Percentiles rank a stretch among this genome's conserved stretches.
Conservation (phyloP, 2,113 vertebrate genomes). For the Oriolus oriolus region DNA sequence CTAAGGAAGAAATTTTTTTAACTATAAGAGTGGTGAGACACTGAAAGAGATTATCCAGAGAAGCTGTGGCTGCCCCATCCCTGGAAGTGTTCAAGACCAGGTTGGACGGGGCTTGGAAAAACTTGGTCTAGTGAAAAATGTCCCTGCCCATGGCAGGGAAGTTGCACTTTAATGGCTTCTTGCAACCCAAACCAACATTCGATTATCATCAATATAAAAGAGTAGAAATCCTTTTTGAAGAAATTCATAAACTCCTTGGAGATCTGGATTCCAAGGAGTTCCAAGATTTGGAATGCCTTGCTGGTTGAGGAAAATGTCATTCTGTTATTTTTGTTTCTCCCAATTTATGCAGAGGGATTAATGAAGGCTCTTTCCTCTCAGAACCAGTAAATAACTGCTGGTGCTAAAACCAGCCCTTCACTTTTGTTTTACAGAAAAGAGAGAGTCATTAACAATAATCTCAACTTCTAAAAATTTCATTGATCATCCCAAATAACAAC, state of each 20-base stretch:
- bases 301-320: not conserved
- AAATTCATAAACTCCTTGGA: not conserved
- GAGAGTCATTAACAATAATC: not conserved
- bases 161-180: not conserved
- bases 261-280: too few species aligned
- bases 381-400: not conserved
- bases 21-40: fast-evolving
- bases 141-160: not conserved
- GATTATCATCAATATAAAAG: not conserved
- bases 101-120: not conserved
- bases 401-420: not conserved
- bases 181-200: not conserved
- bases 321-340: not conserved
- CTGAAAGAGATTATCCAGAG: not conserved
- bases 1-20: not conserved
- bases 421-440: not conserved
- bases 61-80: not conserved
- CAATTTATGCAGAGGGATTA: not conserved
- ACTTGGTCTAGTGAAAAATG: not conserved
- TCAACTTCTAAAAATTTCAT: not conserved
- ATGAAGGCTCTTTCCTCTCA: not conserved
- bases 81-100: not conserved
- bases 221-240: not conserved
- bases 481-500: not conserved
- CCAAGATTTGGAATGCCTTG: not conserved